Conservation (phyloP, 2,888 invertebrate species). For the Acrobasis consociella region DNA sequence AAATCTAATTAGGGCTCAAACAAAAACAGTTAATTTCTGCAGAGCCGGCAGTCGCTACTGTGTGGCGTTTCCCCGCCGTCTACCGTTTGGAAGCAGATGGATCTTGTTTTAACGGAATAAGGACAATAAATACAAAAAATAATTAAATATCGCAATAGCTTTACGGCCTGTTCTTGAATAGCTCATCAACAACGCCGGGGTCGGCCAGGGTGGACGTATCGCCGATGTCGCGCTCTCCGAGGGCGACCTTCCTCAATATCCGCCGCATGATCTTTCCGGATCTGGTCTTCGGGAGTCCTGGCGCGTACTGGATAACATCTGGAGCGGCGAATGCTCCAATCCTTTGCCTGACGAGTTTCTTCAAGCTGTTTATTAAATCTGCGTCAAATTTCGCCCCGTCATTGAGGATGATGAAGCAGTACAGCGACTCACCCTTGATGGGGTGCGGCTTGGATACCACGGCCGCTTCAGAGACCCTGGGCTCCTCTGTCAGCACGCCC, state of each 20-base stretch:
- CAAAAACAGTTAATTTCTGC: not conserved
- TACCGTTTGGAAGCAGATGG: constrained; percentile 28
- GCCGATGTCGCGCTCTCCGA: constrained; percentile 94
- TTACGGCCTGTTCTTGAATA: constrained; percentile 88
- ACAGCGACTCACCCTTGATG: constrained; percentile 98
- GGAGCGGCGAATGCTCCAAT: constrained; percentile 99
- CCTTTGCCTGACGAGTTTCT: constrained; percentile 90
- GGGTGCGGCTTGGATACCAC: constrained; percentile 97
- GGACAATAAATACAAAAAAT: constrained; percentile 2
- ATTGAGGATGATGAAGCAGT: constrained; percentile 97
- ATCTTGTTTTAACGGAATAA: constrained; percentile 22
- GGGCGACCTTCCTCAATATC: constrained; percentile 95
- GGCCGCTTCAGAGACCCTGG: constrained; percentile 94
- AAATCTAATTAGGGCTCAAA: not conserved
- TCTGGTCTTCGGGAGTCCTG: constrained; percentile 96
- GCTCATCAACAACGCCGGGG: constrained; percentile 90
- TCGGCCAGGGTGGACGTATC: constrained; percentile 98
- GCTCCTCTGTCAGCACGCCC: constrained; percentile 90
- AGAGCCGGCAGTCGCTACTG: not conserved
- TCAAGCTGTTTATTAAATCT: constrained; percentile 87
- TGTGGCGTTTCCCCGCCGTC: not conserved
- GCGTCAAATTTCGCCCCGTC: constrained; percentile 88
- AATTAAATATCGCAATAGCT: not conserved
- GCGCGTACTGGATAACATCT: constrained; percentile 96
- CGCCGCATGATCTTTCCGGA: constrained; percentile 99